Evolutionary conservation across 2,888 invertebrate species (phyloP).

Genomic region (Adelognathus sp.): DNA sequence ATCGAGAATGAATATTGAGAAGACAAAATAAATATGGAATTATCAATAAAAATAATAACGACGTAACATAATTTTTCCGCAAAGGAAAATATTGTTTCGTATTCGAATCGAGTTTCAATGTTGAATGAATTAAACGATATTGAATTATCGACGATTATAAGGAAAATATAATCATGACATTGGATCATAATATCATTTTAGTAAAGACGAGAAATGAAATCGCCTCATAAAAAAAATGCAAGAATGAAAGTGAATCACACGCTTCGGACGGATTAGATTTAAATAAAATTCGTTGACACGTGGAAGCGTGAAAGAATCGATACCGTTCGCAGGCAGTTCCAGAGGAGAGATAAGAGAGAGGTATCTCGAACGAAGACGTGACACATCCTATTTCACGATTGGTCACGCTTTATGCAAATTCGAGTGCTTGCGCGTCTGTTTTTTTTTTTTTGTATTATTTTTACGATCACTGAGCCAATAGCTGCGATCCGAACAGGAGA

Average conservation of each 20-base stretch:
- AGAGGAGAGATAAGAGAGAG: conserved; percentile 43
- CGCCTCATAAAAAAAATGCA: neutral
- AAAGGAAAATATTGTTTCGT: too few species aligned
- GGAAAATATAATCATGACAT: too few species aligned
- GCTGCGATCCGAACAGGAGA: conserved; percentile 25
- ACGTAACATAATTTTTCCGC: neutral
- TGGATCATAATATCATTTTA: too few species aligned
- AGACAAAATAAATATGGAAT: too few species aligned
- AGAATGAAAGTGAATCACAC: neutral
- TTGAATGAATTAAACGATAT: too few species aligned
- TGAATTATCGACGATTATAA: too few species aligned
- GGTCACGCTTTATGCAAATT: conserved; percentile 71
- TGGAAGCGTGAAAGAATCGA: conserved; percentile 34
- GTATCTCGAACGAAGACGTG: conserved; percentile 63
- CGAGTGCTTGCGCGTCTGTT: conserved; percentile 36
- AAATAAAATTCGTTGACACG: conserved; percentile 27
- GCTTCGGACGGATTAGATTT: neutral
- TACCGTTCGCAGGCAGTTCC: neutral
- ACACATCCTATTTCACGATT: conserved; percentile 70
- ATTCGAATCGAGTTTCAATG: too few species aligned
- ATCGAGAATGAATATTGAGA: neutral
- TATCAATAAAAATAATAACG: neutral
- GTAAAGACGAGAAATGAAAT: neutral
- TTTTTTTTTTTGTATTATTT: conserved; percentile 45
- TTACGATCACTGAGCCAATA: conserved; percentile 60